Evolutionary conservation across 2,888 invertebrate genomes (phyloP).

Genomic region (Reticulitermes lucifugus): DNA sequence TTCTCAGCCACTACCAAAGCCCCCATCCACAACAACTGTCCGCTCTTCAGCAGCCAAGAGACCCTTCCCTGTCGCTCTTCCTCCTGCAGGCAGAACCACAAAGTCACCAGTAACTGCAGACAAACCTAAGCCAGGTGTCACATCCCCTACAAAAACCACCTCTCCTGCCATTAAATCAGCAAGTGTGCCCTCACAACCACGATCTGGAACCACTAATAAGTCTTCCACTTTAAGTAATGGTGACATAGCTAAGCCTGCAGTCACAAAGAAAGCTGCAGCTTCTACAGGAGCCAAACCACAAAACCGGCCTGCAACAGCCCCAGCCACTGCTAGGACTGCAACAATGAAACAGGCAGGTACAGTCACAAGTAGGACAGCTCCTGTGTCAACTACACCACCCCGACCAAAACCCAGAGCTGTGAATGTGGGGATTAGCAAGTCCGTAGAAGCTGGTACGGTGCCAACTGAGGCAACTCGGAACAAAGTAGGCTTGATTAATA

Average conservation of each 20-base stretch:
- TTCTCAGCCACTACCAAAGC: conserved; percentile 41
- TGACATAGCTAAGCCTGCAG: conserved; percentile 15
- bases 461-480: conserved; percentile 52
- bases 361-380: conserved; percentile 51
- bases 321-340: conserved; percentile 31
- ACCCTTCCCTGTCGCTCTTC: conserved; percentile 45
- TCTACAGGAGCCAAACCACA: conserved; percentile 15
- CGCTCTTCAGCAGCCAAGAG: conserved; percentile 39
- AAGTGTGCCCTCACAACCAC: not conserved
- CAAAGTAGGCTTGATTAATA: conserved; percentile 56
- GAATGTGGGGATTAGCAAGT: conserved; percentile 47
- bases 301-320: conserved; percentile 39
- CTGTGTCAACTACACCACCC: conserved; percentile 51
- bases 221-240: conserved; percentile 41
- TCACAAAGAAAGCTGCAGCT: conserved; percentile 27
- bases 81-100: conserved; percentile 53
- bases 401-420: conserved; percentile 44
- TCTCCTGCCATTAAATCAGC: not conserved
- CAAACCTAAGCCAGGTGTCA: conserved; percentile 54
- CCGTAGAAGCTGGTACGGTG: conserved; percentile 52
- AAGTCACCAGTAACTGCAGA: conserved; percentile 48
- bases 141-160: conserved; percentile 50
- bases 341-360: not conserved
- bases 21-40: not conserved
- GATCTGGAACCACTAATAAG: conserved; percentile 49